These are phyloP conservation scores for Podarcis raffonei DNA, from an alignment of 2,113 vertebrate species.

Conservation along the genomic window DNA sequence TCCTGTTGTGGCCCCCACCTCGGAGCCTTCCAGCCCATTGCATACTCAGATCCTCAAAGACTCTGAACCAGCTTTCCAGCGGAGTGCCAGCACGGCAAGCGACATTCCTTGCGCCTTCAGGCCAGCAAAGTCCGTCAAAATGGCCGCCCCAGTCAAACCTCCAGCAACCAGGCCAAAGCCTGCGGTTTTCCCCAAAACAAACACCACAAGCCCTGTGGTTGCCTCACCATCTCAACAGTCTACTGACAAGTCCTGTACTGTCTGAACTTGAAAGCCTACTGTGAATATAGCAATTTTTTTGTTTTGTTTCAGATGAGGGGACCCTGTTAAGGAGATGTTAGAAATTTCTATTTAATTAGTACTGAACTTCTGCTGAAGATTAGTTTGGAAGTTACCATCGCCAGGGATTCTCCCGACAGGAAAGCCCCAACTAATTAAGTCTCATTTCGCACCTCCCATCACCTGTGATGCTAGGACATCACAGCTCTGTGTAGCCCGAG, in stretches of 20 bases:
- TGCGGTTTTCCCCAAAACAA: conserved; percentile 88
- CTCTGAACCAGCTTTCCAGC: conserved; percentile 85
- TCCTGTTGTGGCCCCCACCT: conserved; percentile 80
- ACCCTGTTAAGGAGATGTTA: conserved; percentile 37
- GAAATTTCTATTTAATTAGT: conserved; percentile 61
- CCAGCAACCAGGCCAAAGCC: conserved; percentile 95
- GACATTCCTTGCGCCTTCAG: conserved; percentile 94
- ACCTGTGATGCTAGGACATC: conserved; percentile 14
- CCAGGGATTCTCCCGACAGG: conserved; percentile 53
- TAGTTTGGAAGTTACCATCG: conserved; percentile 61
- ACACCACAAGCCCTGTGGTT: conserved; percentile 80
- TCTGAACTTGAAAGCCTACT: conserved; percentile 69
- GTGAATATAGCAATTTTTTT: conserved; percentile 30
- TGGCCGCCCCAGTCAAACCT: conserved; percentile 81
- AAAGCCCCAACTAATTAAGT: conserved; percentile 42
- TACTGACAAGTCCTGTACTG: conserved; percentile 93
- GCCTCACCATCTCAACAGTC: conserved; percentile 87
- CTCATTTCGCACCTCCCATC: conserved; percentile 17
- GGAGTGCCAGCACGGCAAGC: conserved; percentile 92
- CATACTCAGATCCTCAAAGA: conserved; percentile 92
- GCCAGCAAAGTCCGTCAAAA: conserved; percentile 82
- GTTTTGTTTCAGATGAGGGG: conserved; percentile 35
- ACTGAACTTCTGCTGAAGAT: conserved; percentile 62
- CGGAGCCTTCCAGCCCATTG: conserved; percentile 96
- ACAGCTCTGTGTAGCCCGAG: conserved; percentile 18